Conservation (phyloP, 2,888 invertebrate genomes). For the Perdita meconis region DNA sequence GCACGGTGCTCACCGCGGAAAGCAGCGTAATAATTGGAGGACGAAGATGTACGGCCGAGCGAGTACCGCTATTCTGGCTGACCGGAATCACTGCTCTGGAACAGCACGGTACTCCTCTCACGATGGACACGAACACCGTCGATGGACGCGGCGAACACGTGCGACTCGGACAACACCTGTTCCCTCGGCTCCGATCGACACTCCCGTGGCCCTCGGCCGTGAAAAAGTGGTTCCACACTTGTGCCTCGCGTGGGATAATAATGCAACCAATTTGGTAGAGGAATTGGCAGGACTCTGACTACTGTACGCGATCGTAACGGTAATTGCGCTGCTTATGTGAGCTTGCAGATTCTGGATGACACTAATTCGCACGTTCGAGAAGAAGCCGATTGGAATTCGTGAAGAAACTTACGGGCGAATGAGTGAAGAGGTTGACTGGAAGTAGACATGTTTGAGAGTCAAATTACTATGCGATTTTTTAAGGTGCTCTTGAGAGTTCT, state of each 20-base stretch:
- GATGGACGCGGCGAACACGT: constrained; percentile 44
- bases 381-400: no score
- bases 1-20: constrained; percentile 58
- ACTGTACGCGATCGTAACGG: background rate
- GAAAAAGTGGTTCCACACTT: background rate
- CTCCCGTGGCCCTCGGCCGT: background rate
- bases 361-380: no score
- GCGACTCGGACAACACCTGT: constrained; percentile 36
- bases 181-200: background rate
- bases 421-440: no score
- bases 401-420: no score
- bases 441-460: no score
- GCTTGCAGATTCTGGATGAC: no score
- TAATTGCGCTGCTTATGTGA: no score
- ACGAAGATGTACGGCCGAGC: constrained; percentile 73
- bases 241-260: background rate
- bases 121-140: constrained; percentile 22
- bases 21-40: constrained; percentile 70
- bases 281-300: background rate
- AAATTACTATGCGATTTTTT: no score
- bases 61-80: constrained; percentile 83
- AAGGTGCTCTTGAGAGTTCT: no score
- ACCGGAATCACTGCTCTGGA: constrained; percentile 83
- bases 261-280: background rate
- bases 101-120: constrained; percentile 66